Base-by-base conservation (phyloP, 53 echinoderm and acorn worm genomes). In the Actinopyga echinites region DNA sequence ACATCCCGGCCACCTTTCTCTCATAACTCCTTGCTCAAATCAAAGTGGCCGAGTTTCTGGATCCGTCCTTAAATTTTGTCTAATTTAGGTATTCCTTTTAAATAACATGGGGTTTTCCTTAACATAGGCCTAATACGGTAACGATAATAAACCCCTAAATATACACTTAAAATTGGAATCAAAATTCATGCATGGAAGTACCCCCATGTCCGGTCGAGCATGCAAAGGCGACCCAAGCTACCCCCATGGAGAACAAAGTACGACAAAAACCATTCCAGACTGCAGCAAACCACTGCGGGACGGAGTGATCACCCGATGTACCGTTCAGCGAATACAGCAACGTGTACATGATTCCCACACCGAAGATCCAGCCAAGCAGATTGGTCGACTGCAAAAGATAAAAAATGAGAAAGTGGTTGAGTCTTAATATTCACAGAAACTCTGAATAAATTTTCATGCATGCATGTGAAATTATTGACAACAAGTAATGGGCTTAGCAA, bases 151-250 rank as follows among this genome's bases (percentile, higher is more conserved):
- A 10, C 58, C 73, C 90, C 90, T 82, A 86, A 86, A 54, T 90
- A 82, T 29, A 82, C 85, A 4, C 53, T 71, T 49, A 57, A 6
- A 64, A 86, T 86, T 11, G 86, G 75, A 60, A 90, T 82, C 5
- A 42, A 52, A 2, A 90, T 83, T 86, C 90, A 90, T 23, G n/a
- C 73, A 6, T 86, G 86, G 23, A 82, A 86, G 0, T 62, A 22
- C 20, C 35, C 61, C 19, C 57, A 90, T n/a, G n/a, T n/a, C n/a
- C n/a, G n/a, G n/a, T n/a, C n/a, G n/a, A n/a, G n/a, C n/a, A n/a
- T n/a, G n/a, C 6, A 86, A 69, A 29, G 75, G 44, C 85, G 80
- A 49, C 74, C 60, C 11, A 82, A 22, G 1, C 81, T n/a, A n/a
- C n/a, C n/a, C n/a, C n/a, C n/a, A n/a, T n/a, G n/a, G n/a, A n/a